Conservation (phyloP, 2,113 vertebrate genomes). For the Elanus axillaris region DNA sequence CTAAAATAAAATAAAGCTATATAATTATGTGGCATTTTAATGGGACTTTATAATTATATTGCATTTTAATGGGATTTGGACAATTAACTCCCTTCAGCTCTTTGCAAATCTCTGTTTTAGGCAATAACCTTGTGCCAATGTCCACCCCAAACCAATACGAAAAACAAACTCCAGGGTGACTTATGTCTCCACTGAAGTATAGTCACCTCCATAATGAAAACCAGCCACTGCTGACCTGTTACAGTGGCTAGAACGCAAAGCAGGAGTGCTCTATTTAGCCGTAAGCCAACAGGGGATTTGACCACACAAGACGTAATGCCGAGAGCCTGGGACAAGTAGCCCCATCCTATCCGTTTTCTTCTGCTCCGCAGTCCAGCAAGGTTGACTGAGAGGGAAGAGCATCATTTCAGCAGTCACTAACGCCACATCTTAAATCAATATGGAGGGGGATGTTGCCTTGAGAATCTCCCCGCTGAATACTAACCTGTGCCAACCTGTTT, state of each 20-base stretch:
- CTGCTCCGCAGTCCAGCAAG: not conserved
- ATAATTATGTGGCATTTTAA: conserved; percentile 27
- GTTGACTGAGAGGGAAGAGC: not conserved
- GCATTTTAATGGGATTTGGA: conserved; percentile 41
- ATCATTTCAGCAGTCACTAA: not conserved
- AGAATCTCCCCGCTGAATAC: not conserved
- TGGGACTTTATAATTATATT: conserved; percentile 36
- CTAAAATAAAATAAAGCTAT: not conserved
- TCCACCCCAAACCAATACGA: not conserved
- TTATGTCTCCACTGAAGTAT: not conserved
- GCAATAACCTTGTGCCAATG: not conserved
- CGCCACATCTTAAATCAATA: not conserved
- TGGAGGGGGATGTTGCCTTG: not conserved
- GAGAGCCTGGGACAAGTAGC: not conserved
- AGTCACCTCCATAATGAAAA: not conserved
- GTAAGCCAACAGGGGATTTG: not conserved
- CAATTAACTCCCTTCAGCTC: conserved; percentile 26
- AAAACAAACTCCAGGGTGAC: not conserved
- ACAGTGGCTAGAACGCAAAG: not conserved
- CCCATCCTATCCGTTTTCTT: not conserved
- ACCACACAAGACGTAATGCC: not conserved
- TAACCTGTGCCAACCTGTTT: not conserved
- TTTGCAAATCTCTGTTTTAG: conserved; percentile 5
- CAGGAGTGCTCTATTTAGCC: not conserved
- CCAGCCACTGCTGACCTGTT: not conserved